Evolutionary conservation across 2,888 invertebrate genomes (phyloP), one percentile per base, ranked within the genome.

Genomic region (Aproaerema taeniolella): DNA sequence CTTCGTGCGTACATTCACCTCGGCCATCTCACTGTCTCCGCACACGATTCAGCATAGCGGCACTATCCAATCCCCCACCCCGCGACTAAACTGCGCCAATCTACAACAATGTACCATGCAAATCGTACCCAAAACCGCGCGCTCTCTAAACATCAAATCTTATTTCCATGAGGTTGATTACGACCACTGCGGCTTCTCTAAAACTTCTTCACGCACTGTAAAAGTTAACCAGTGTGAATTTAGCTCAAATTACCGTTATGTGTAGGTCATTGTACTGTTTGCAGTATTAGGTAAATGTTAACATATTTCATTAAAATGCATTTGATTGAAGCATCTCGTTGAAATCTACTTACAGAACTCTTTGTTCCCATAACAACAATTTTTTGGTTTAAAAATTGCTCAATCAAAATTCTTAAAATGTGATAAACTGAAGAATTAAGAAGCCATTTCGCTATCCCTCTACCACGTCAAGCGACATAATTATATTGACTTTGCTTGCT

Each of bases 1-100:
- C 82, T 83, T 85, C 58, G 74, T 73, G 80, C 78, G 86, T 83
- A 69, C 86, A 71, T 86, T 86, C 86, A 86, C 86, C 86, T 85
- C 75, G 55, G 54, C 72, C 72, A 78, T 80, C 77, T 77, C 64
- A 56, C 65, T 67, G 68, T 69, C 74, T 65, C 65, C 64, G 52
- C 46, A 47, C 38, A 38, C 42, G 41, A 37, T 10, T 15, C 29
- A 11, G 31, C 16, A 39, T 40, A 37, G 36, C 36, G 38, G 29
- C 36, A 36, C 28, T 36, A 35, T 12, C 36, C 9, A n/a, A 4
- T 16, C 11, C 16, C 9, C n/a, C n/a, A n/a, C n/a, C n/a, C 17
- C 9, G 9, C 13, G 6, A 29, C 36, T 32, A 15, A 24, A 24
- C 38, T 16, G 14, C 32, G 16, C n/a, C 14, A n/a, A n/a, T 16